A percentile compares a stretch with the other conserved stretches of the same genome.
phyloP scores from a whole-genome alignment of 1,140 invertebrate species.

The Achatina immaculata region DNA sequence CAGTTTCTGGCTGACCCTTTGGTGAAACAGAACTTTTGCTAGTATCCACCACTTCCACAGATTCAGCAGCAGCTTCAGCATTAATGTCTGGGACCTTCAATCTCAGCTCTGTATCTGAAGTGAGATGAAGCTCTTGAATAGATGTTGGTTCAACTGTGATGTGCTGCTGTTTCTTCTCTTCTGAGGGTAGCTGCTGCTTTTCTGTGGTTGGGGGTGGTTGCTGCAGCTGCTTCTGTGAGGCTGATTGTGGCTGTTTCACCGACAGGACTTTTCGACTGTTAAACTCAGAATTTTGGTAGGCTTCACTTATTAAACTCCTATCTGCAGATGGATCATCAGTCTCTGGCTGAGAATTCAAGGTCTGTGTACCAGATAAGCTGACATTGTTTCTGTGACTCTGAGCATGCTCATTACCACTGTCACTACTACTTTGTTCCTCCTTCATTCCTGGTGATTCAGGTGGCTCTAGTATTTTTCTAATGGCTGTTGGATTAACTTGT shows the following conservation, averaged over 20 bases:
- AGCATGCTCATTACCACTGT: background rate
- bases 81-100: background rate
- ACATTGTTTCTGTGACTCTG: background rate
- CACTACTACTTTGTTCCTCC: background rate
- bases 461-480: conserved; percentile 7
- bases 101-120: background rate
- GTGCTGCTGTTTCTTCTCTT: background rate
- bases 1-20: background rate
- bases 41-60: background rate
- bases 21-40: background rate
- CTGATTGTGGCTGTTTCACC: conserved; percentile 30
- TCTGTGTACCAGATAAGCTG: background rate
- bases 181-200: background rate
- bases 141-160: background rate
- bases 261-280: conserved; percentile 56
- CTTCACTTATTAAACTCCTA: background rate
- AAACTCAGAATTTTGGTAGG: conserved; percentile 41
- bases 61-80: background rate
- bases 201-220: background rate
- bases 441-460: background rate
- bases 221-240: background rate
- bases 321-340: background rate
- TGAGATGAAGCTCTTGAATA: background rate
- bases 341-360: background rate
- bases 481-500: background rate